Conservation (phyloP, 2,797 vertebrate species). For the Pygocentrus nattereri region DNA sequence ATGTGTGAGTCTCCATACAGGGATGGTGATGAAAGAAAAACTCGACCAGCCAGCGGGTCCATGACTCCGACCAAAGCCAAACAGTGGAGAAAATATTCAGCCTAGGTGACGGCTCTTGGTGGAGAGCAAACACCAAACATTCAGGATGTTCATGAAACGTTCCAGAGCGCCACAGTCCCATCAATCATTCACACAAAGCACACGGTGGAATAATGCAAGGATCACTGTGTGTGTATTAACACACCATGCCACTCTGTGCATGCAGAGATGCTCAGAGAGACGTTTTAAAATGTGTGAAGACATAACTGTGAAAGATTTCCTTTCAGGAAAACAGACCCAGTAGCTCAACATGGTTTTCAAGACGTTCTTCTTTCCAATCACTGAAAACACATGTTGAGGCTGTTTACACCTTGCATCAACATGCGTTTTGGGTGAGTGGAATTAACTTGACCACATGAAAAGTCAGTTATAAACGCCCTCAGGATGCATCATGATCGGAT, state of each 20-base stretch:
- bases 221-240: conserved; percentile 11
- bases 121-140: conserved; percentile 32
- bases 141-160: conserved; percentile 13
- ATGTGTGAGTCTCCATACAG: conserved; percentile 62
- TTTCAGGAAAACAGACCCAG: too few species aligned
- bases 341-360: too few species aligned
- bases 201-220: conserved; percentile 19
- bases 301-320: too few species aligned
- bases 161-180: not conserved
- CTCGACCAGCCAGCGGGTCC: conserved; percentile 42
- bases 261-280: not conserved
- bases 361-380: not conserved
- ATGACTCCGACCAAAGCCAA: conserved; percentile 47
- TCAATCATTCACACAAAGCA: conserved; percentile 22
- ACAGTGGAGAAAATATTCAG: conserved; percentile 45
- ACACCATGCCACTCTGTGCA: not conserved
- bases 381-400: too few species aligned
- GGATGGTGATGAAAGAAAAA: conserved; percentile 59
- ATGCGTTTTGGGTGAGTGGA: too few species aligned
- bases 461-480: too few species aligned
- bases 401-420: too few species aligned
- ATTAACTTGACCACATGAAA: too few species aligned
- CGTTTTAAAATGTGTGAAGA: not conserved
- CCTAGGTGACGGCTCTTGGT: conserved; percentile 16
- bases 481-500: too few species aligned